phyloP scores from a whole-genome alignment of 2,797 vertebrate species.

The Darevskia mixta region DNA sequence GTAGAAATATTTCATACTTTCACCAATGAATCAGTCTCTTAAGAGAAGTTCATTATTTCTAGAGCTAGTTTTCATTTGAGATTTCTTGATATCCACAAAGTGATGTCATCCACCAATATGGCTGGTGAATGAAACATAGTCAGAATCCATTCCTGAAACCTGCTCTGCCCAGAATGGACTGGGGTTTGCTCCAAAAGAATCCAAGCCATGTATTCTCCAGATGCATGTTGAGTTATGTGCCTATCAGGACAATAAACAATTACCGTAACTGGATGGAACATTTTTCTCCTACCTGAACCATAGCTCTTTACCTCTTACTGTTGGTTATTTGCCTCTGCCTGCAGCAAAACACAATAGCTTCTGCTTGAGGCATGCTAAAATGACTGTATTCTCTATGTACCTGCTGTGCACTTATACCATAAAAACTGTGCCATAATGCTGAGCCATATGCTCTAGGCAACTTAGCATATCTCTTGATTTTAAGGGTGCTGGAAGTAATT shows the following conservation, averaged over 20 bases:
- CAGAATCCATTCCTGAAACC: background rate
- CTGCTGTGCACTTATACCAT: fast-evolving
- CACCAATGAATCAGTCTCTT: background rate
- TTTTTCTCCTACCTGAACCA: background rate
- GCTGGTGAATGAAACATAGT: background rate
- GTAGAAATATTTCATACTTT: background rate
- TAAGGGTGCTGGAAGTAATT: conserved; percentile 28
- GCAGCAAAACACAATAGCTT: fast-evolving
- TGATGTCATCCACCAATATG: background rate
- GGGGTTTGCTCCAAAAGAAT: background rate
- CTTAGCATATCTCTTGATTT: conserved; percentile 3
- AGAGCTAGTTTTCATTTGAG: background rate
- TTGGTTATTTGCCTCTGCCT: background rate
- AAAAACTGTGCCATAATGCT: fast-evolving
- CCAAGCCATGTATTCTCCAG: background rate
- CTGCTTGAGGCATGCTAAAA: background rate
- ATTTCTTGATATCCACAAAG: background rate
- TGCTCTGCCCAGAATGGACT: background rate
- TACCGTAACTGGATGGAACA: background rate
- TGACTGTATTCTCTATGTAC: fast-evolving
- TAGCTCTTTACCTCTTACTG: background rate
- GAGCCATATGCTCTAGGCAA: conserved; percentile 6
- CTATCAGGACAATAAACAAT: background rate
- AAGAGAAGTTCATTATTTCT: background rate
- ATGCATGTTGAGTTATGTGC: background rate